Percentiles rank a stretch among this genome's conserved stretches.
Conservation (phyloP, 2,113 vertebrate species). For the Hippocampus zosterae region DNA sequence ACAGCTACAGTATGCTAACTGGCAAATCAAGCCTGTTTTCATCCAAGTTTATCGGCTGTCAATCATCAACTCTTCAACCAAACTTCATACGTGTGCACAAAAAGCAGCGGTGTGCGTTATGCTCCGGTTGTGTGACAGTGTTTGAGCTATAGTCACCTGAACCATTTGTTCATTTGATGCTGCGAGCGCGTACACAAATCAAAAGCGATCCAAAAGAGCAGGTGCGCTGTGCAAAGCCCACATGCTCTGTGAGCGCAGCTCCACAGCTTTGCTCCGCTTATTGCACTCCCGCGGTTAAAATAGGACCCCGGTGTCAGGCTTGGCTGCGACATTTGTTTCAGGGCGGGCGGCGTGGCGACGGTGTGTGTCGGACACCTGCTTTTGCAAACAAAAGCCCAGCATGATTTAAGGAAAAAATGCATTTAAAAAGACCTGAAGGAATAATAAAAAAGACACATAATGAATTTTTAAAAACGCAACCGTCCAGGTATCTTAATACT, state of each 20-base stretch:
- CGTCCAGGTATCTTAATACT: neutral
- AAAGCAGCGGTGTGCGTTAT: neutral
- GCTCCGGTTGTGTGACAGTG: neutral
- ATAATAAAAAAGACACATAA: neutral
- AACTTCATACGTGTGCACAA: neutral
- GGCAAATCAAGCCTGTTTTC: neutral
- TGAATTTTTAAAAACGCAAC: neutral
- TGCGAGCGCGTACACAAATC: neutral
- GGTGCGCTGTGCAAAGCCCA: conserved; percentile 2
- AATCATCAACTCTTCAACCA: neutral
- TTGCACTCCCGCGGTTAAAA: conserved; percentile 10
- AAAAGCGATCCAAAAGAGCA: conserved; percentile 6
- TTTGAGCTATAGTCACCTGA: conserved; percentile 5
- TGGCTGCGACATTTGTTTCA: neutral
- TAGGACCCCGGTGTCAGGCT: conserved; percentile 1
- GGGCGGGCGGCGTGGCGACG: neutral
- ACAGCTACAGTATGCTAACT: neutral
- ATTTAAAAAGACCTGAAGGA: neutral
- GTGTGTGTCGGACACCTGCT: conserved; percentile 1
- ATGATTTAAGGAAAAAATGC: neutral
- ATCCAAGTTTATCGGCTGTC: neutral
- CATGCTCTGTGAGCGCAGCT: conserved; percentile 3
- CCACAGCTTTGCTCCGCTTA: conserved; percentile 9
- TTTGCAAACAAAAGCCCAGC: neutral
- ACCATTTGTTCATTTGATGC: conserved; percentile 2